phyloP scores from a whole-genome alignment of 1,140 invertebrate species.

The Metaphire vulgaris region DNA sequence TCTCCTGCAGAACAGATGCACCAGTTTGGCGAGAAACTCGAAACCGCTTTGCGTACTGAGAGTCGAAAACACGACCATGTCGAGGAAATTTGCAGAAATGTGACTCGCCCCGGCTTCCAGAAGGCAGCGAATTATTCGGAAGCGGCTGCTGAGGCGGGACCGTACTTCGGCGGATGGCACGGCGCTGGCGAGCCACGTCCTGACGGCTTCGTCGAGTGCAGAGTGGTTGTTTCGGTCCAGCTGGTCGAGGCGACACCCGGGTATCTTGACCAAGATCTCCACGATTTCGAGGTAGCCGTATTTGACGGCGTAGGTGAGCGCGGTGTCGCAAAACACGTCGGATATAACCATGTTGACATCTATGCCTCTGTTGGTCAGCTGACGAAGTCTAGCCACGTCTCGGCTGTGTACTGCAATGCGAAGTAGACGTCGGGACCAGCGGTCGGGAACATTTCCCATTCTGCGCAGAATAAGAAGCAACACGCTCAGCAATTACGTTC shows the following conservation, averaged over 20 bases:
- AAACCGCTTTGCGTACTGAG: background rate
- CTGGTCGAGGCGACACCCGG: conserved; percentile 12
- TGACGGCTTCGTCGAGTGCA: conserved; percentile 14
- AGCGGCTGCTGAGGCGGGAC: background rate
- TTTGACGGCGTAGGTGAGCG: conserved; percentile 23
- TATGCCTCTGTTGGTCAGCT: background rate
- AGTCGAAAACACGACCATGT: background rate
- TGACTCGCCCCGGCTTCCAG: conserved; percentile 12
- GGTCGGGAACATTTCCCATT: conserved; percentile 11
- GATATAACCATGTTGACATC: conserved; percentile 15
- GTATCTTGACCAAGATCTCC: background rate
- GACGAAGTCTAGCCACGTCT: background rate
- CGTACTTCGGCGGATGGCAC: background rate
- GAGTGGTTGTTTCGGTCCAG: conserved; percentile 11
- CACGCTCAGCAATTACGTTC: no score
- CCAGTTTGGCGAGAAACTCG: background rate
- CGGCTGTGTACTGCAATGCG: conserved; percentile 4
- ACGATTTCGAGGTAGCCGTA: conserved; percentile 22
- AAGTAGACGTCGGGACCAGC: conserved; percentile 5
- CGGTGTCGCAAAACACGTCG: conserved; percentile 9
- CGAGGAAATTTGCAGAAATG: background rate
- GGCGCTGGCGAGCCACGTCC: conserved; percentile 10
- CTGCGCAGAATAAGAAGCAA: background rate
- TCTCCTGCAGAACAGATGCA: background rate
- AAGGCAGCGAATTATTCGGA: conserved; percentile 6